These are phyloP conservation scores for Catostomus latipinnis DNA, from an alignment of 2,797 vertebrate species.

Conservation along the genomic window DNA sequence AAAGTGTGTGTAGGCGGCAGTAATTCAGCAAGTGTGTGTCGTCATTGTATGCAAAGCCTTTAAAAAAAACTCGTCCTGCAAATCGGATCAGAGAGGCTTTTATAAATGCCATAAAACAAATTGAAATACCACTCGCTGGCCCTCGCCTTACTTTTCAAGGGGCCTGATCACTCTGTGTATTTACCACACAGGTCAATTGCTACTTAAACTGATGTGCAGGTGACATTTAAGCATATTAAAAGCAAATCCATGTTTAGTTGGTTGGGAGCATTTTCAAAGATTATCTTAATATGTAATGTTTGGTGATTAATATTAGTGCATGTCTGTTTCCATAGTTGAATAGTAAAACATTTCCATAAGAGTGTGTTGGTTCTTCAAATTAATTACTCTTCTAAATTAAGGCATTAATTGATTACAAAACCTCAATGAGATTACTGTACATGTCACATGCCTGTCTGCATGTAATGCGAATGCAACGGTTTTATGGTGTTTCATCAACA, in stretches of 20 bases:
- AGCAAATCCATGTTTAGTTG: slow-evolving; percentile 15
- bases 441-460: not conserved
- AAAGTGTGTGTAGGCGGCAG: slow-evolving; percentile 17
- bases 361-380: slow-evolving; percentile 5
- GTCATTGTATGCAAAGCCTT: slow-evolving; percentile 48
- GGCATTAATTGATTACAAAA: slow-evolving; percentile 1
- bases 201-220: slow-evolving; percentile 14
- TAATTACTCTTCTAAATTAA: not conserved
- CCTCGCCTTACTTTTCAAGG: not conserved
- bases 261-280: slow-evolving; percentile 6
- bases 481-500: not conserved
- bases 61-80: slow-evolving; percentile 43
- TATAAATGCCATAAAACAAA: slow-evolving; percentile 58
- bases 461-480: not conserved
- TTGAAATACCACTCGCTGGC: slow-evolving; percentile 17
- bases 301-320: not conserved
- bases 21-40: slow-evolving; percentile 7
- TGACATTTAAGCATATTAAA: not conserved
- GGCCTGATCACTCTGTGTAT: not conserved
- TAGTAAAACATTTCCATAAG: not conserved
- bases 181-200: slow-evolving; percentile 26
- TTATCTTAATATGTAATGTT: slow-evolving; percentile 13
- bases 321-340: slow-evolving; percentile 26
- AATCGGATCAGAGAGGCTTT: slow-evolving; percentile 50
- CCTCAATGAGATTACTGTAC: not conserved